Percentiles rank a stretch among this genome's conserved stretches.
Evolutionary conservation across 2,797 vertebrate species (phyloP).

Genomic region (Pantherophis alleghaniensis): DNA sequence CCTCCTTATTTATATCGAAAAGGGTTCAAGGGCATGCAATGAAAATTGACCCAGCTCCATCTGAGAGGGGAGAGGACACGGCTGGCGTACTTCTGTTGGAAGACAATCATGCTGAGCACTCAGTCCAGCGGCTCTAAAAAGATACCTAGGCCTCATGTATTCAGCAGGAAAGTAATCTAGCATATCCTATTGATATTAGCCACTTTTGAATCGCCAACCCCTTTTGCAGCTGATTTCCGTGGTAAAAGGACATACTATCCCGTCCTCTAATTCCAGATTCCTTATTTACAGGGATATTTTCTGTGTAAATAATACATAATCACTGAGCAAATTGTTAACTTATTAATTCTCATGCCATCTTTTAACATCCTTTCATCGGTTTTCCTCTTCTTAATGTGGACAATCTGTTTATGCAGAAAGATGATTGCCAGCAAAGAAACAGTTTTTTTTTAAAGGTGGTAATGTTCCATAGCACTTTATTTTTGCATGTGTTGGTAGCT

Average conservation of each 20-base stretch:
- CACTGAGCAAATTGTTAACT: neutral
- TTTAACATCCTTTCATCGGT: neutral
- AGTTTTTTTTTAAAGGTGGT: neutral
- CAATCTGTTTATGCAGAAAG: neutral
- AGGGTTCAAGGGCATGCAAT: constrained; percentile 8
- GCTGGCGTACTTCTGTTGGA: neutral
- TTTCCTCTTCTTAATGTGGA: neutral
- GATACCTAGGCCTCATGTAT: neutral
- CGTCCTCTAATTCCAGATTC: neutral
- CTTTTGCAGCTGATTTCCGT: neutral
- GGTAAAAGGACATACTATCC: neutral
- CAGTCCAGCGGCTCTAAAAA: neutral
- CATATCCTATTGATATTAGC: neutral
- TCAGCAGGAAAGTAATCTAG: neutral
- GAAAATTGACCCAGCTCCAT: constrained; percentile 2
- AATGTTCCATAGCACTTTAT: neutral
- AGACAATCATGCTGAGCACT: neutral
- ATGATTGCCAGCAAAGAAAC: neutral
- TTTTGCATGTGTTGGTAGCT: neutral
- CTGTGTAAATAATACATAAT: neutral
- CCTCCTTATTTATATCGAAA: neutral
- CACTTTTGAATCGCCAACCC: neutral
- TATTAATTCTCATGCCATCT: neutral
- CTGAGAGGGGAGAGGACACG: neutral
- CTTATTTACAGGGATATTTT: neutral